A percentile compares a stretch with the other conserved stretches of the same genome.
Evolutionary conservation across 1,140 invertebrate species (phyloP).

Genomic region (Brachionus koreanus): DNA sequence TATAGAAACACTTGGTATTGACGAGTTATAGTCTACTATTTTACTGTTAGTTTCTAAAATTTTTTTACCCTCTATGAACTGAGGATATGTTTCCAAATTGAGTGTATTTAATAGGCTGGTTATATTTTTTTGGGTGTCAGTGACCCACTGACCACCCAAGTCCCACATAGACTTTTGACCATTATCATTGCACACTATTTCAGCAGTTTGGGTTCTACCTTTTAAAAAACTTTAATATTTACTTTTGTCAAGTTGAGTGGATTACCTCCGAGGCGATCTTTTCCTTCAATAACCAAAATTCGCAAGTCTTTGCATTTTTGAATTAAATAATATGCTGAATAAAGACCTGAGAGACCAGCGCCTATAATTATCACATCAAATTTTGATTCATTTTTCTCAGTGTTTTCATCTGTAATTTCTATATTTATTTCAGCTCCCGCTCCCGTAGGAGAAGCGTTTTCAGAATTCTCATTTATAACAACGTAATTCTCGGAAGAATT

Average conservation of each 20-base stretch:
- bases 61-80: conserved; percentile 55
- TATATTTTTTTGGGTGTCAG: conserved; percentile 52
- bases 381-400: not conserved
- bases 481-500: not conserved
- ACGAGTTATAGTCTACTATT: conserved; percentile 50
- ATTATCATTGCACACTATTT: conserved; percentile 47
- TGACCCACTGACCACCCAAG: conserved; percentile 56
- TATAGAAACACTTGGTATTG: conserved; percentile 55
- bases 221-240: not conserved
- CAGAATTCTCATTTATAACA: not conserved
- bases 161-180: conserved; percentile 51
- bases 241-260: not conserved
- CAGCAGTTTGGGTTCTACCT: conserved; percentile 49
- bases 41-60: conserved; percentile 50
- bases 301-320: conserved; percentile 49
- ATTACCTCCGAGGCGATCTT: conserved; percentile 53
- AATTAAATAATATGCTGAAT: conserved; percentile 51
- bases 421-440: not conserved
- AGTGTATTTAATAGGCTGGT: conserved; percentile 53
- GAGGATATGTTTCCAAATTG: conserved; percentile 51
- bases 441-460: not conserved
- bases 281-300: conserved; percentile 53
- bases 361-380: conserved; percentile 55
- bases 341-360: conserved; percentile 54
- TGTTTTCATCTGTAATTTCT: not conserved